Percentiles rank a stretch among this genome's conserved stretches.
Conservation (phyloP, 2,888 invertebrate genomes). For the Shargacucullia verbasci region DNA sequence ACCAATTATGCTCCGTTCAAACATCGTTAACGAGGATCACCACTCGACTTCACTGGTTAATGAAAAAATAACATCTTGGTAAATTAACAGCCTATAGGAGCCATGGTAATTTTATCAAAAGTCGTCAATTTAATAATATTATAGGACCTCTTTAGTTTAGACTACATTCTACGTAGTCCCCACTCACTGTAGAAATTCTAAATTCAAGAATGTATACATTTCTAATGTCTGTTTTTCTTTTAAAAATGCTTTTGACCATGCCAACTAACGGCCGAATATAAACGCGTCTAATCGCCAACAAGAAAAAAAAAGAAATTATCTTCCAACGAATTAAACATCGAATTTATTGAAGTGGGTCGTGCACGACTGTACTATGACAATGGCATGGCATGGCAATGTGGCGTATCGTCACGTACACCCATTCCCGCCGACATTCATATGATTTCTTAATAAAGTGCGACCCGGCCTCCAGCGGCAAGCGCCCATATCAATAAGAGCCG, state of each 20-base stretch:
- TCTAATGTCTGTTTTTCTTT: no score
- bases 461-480: constrained; percentile 75
- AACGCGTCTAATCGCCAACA: no score
- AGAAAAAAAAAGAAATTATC: no score
- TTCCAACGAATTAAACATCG: constrained; percentile 38
- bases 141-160: no score
- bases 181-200: no score
- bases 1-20: constrained; percentile 37
- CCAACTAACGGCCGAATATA: no score
- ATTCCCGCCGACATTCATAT: constrained; percentile 82
- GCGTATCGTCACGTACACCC: constrained; percentile 83
- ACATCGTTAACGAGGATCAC: constrained; percentile 35
- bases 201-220: no score
- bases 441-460: constrained; percentile 87
- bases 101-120: no score
- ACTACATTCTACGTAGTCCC: no score
- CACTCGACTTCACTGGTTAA: constrained; percentile 34
- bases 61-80: constrained; percentile 52
- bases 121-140: no score
- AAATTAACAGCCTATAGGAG: constrained; percentile 18
- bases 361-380: constrained; percentile 49
- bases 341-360: constrained; percentile 47
- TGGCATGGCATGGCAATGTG: constrained; percentile 69
- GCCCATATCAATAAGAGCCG: constrained; percentile 85
- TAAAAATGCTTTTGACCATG: no score